Evolutionary conservation across 2,797 vertebrate genomes (phyloP), one percentile per base, ranked within the genome.

Genomic region (Pseudochirops corinnae): DNA sequence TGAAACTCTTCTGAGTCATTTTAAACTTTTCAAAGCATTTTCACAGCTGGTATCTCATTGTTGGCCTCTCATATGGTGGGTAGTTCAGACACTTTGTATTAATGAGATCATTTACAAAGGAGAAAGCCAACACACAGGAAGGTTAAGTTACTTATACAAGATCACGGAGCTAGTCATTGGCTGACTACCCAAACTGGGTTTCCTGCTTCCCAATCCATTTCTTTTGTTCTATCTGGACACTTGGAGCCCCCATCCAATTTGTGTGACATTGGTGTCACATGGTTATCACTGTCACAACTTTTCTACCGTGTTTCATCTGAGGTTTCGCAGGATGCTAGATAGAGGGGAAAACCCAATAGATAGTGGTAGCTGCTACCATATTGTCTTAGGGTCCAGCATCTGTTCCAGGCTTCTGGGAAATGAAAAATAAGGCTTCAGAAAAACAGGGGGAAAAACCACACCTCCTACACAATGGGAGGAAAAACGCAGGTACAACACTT

Each of bases 191-290:
- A 94, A 82, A 67, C 29, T 28, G 92, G 9, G 3, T 56, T 39
- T 92, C 62, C 33, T 57, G 13, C 28, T 90, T 91, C 57, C 94
- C 12, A 24, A 94, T 60, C 74, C n/a, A 82, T 46, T 82, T 82
- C 74, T 74, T 2, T 74, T 82, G 74, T 46, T 82, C 21, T 46
- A 9, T 82, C 39, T 46, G 9, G 74, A 4, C 9, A 9, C 39
- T 2, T 82, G 39, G 74, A 46, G 39, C 39, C 21, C 39, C 39
- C 10, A 24, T 4, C 39, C 9, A 46, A 46, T 82, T 82, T 82
- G 21, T 82, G 39, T 11, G 21, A 82, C 39, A 46, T 26, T 82
- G 74, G 74, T 82, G 10, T 24, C 18, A 46, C 39, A 24, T 26
- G 21, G 18, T 82, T 82, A 14, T 46, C n/a, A 46, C 39, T 82